Conservation (phyloP, 2,888 invertebrate genomes). For the Drosophila testacea region DNA sequence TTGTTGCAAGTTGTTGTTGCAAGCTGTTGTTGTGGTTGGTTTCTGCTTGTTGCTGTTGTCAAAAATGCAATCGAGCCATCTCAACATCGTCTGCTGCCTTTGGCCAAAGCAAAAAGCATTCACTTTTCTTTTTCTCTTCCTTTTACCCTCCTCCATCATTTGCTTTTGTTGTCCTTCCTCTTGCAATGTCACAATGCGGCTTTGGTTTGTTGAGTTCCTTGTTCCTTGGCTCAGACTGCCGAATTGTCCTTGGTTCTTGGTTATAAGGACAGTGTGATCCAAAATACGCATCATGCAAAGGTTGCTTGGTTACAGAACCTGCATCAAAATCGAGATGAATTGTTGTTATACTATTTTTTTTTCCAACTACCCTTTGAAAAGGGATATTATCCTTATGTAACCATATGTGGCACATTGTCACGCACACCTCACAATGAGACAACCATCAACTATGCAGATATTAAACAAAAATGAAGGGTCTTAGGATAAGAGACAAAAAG, state of each 20-base stretch:
- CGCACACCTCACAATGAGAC: neutral
- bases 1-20: neutral
- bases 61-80: constrained; percentile 31
- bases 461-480: too few species aligned
- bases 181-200: constrained; percentile 11
- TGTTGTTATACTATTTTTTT: constrained; percentile 6
- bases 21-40: constrained; percentile 3
- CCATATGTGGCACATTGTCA: neutral
- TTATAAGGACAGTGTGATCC: neutral
- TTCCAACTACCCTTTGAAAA: neutral
- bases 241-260: neutral
- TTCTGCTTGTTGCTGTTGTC: constrained; percentile 22
- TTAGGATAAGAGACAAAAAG: too few species aligned
- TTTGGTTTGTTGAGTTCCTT: constrained; percentile 6
- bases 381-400: neutral
- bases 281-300: neutral
- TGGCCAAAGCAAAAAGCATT: constrained; percentile 23
- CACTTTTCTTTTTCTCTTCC: neutral
- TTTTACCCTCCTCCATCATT: neutral
- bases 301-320: neutral
- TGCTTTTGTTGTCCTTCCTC: neutral
- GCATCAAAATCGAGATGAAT: constrained; percentile 7
- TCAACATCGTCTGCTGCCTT: constrained; percentile 15
- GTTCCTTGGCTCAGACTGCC: neutral
- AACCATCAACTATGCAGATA: neutral